These are phyloP conservation scores for Gadopsis marmoratus DNA, from an alignment of 2,797 vertebrate genomes.

Conservation along the genomic window DNA sequence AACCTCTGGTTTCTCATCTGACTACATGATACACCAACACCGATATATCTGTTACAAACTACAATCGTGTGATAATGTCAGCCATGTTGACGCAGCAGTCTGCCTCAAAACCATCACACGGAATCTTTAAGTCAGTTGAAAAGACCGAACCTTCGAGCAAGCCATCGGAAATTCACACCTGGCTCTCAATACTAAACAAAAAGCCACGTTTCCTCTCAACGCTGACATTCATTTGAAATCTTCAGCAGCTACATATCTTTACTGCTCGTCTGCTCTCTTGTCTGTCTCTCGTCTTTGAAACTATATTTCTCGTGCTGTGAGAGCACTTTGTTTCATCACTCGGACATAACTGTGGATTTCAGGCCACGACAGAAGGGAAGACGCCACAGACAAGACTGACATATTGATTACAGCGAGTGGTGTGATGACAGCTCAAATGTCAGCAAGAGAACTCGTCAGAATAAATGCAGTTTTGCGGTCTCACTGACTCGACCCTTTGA, in stretches of 20 bases:
- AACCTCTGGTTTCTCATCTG: not conserved
- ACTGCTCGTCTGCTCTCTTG: no score
- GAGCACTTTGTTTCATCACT: not conserved
- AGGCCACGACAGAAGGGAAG: not conserved
- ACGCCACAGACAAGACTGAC: not conserved
- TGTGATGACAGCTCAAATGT: slow-evolving; percentile 3
- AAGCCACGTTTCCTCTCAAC: not conserved
- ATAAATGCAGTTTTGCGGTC: not conserved
- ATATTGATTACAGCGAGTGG: not conserved
- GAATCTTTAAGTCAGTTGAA: slow-evolving; percentile 2
- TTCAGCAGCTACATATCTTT: not conserved
- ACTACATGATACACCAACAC: not conserved
- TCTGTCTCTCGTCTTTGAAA: not conserved
- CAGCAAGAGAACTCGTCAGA: not conserved
- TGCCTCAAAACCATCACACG: not conserved
- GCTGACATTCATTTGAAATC: slow-evolving; percentile 9
- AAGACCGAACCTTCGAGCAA: slow-evolving; percentile 14
- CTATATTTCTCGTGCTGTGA: not conserved
- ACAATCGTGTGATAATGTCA: not conserved
- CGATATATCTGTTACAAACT: not conserved
- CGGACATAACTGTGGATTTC: not conserved
- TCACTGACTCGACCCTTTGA: slow-evolving; percentile 3
- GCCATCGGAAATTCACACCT: not conserved
- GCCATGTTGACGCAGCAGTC: not conserved
- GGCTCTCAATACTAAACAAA: not conserved